Conservation (phyloP, 2,797 vertebrate species). For the Melanotaenia parkinsoni region DNA sequence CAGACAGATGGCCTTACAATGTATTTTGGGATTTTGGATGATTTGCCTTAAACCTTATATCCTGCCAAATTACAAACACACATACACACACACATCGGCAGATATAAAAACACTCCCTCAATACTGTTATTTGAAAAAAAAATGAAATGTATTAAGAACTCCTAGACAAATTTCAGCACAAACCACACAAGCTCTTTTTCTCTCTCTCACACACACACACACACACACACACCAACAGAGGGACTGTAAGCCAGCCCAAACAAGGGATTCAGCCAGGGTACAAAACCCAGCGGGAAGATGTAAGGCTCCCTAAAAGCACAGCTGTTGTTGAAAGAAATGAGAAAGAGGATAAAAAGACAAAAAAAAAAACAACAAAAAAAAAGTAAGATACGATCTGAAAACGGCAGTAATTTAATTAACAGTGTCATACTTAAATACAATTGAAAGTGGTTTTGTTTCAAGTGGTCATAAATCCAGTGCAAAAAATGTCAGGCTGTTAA, state of each 20-base stretch:
- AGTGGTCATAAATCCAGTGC: conserved; percentile 33
- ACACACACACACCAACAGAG: conserved; percentile 23
- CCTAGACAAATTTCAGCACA: conserved; percentile 32
- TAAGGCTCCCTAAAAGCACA: conserved; percentile 60
- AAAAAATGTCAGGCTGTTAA: conserved; percentile 38
- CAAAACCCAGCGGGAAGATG: conserved; percentile 69
- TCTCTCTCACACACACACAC: neutral
- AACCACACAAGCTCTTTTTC: conserved; percentile 3
- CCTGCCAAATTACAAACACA: conserved; percentile 2
- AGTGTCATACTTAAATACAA: conserved; percentile 26
- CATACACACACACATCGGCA: neutral
- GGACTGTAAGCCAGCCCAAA: conserved; percentile 52
- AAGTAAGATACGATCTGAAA: conserved; percentile 11
- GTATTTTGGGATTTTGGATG: neutral
- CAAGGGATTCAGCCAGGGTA: conserved; percentile 67
- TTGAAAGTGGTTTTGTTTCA: conserved; percentile 42
- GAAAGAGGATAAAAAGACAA: neutral
- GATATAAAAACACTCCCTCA: neutral
- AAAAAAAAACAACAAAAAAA: neutral
- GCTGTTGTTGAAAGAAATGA: conserved; percentile 51
- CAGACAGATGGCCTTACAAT: neutral
- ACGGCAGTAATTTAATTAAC: conserved; percentile 25
- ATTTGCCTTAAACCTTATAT: neutral
- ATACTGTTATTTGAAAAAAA: conserved; percentile 17
- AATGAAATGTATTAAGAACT: conserved; percentile 30